Evolutionary conservation across 2,888 invertebrate species (phyloP), one percentile per base, ranked within the genome.

Genomic region (Bursaphelenchus okinawaensis): DNA sequence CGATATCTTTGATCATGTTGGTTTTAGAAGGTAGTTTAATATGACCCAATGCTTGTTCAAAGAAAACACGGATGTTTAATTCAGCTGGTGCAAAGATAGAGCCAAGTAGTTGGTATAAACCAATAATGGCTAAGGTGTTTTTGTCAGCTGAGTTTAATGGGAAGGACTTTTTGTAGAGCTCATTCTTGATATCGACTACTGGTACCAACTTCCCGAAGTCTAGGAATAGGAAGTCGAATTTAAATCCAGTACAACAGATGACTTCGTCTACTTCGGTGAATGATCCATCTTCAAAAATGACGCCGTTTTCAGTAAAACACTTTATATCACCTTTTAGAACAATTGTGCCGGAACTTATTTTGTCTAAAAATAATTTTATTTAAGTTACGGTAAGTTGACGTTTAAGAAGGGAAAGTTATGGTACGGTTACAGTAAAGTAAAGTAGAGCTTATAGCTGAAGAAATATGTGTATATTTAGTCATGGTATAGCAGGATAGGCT

Each of bases 21-120:
- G 73, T 62, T n/a, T 40, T 40, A n/a, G 28, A 54, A 2, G 85
- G 85, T n/a, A 85, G 74, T 12, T 57, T 68, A 4, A 72, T 66
- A 1, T 74, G 70, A 7, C 82, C 83, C 62, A 84, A 82, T 8
- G 85, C 27, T 16, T 56, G 56, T 19, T 23, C 78, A 52, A 68
- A 80, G 50, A 84, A 85, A 70, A 85, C 81, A 7, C 86, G 77
- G 29, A 84, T 83, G 71, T 86, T 86, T 75, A 86, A 74, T 70
- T 86, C 86, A 19, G 83, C 77, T 0, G 85, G 83, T 0, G 85
- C 85, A 77, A 84, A 83, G n/a, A 86, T 76, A 4, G 85, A 83
- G 28, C 62, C 62, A 62, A 61, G 16, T 3, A 57, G 62, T 8
- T 61, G 28, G 19, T 59, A 59, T 9, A 59, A 52, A 0, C 84